A percentile compares a stretch with the other conserved stretches of the same genome.
Evolutionary conservation across 2,888 invertebrate species (phyloP).

Genomic region (Hermaeophaga mercurialis): DNA sequence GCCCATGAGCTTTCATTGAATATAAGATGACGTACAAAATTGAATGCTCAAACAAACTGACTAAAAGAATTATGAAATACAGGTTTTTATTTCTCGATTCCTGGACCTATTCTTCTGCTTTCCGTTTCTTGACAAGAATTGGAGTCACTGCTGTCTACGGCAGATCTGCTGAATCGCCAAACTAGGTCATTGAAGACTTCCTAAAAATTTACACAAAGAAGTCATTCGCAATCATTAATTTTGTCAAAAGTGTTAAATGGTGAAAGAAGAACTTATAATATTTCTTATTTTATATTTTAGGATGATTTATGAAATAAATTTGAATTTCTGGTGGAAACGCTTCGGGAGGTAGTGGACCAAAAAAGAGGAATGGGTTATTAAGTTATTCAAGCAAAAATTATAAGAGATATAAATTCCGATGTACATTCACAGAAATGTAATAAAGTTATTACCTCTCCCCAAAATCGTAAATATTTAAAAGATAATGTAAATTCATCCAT

Average conservation of each 20-base stretch:
- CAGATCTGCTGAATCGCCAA: slow-evolving; percentile 19
- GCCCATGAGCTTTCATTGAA: not conserved
- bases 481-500: no score
- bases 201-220: slow-evolving; percentile 17
- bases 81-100: slow-evolving; percentile 21
- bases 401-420: no score
- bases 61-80: slow-evolving; percentile 31
- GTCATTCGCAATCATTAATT: slow-evolving; percentile 21
- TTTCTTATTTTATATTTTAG: slow-evolving; percentile 18
- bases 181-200: slow-evolving; percentile 21
- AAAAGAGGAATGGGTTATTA: not conserved
- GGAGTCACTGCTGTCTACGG: slow-evolving; percentile 28
- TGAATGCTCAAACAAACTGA: slow-evolving; percentile 34
- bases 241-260: slow-evolving; percentile 24
- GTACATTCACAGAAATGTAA: no score
- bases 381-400: no score
- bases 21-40: slow-evolving; percentile 28
- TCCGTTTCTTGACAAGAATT: slow-evolving; percentile 17
- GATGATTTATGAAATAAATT: slow-evolving; percentile 22
- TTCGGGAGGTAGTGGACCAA: not conserved
- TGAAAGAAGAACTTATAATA: slow-evolving; percentile 11
- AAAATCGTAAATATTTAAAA: no score
- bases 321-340: slow-evolving; percentile 10
- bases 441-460: no score
- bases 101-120: not conserved